phyloP scores from a whole-genome alignment of 2,113 vertebrate species.

The Amphiprion percula region DNA sequence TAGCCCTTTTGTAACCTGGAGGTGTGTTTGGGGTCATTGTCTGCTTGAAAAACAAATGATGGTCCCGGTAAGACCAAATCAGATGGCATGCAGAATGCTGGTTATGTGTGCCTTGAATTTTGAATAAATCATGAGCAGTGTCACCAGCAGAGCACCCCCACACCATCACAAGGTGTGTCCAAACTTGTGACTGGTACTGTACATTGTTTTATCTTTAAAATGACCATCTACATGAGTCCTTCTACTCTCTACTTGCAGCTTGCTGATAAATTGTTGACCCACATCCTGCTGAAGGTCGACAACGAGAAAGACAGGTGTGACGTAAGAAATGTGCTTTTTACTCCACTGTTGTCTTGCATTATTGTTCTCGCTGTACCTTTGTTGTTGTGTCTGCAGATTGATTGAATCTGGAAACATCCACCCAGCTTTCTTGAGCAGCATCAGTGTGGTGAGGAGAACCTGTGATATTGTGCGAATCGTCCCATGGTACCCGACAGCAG shows the following conservation, averaged over 20 bases:
- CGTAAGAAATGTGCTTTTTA: background rate
- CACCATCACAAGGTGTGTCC: no score
- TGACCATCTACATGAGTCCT: background rate
- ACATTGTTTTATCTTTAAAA: background rate
- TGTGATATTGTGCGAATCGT: conserved; percentile 19
- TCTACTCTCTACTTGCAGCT: conserved; percentile 50
- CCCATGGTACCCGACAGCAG: conserved; percentile 35
- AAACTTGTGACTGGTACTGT: no score
- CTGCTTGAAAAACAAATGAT: no score
- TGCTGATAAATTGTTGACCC: conserved; percentile 30
- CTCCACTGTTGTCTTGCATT: background rate
- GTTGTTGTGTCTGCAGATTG: conserved; percentile 59
- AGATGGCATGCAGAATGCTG: no score
- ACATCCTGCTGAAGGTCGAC: conserved; percentile 59
- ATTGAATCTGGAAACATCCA: conserved; percentile 4
- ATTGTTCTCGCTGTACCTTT: rapidly evolving
- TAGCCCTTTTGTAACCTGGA: no score
- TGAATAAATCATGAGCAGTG: no score
- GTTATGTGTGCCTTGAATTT: no score
- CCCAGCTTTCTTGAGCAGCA: conserved; percentile 41
- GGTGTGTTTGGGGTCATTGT: no score
- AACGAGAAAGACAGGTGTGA: conserved; percentile 70
- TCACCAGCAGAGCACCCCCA: no score
- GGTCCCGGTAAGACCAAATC: no score
- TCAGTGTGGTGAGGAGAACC: conserved; percentile 19